Evolutionary conservation across 1,140 invertebrate genomes (phyloP).

Genomic region (Diprion similis): DNA sequence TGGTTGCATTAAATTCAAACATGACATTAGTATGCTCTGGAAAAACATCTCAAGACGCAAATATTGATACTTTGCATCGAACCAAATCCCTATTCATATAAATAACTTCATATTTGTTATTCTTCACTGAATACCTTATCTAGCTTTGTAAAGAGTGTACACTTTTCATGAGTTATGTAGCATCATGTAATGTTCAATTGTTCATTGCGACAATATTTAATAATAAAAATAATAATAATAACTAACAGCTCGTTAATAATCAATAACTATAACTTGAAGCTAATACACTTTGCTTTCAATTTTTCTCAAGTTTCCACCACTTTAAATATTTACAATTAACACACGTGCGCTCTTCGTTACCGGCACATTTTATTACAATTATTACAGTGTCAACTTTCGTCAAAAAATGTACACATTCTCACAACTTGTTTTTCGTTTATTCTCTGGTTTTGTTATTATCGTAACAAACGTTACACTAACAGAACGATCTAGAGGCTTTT

Average conservation of each 20-base stretch:
- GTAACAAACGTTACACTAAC: slow-evolving; percentile 19
- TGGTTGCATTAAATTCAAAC: slow-evolving; percentile 22
- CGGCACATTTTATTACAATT: slow-evolving; percentile 23
- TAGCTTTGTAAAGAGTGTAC: slow-evolving; percentile 29
- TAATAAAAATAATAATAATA: slow-evolving; percentile 31
- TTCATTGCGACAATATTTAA: background rate
- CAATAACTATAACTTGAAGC: slow-evolving; percentile 31
- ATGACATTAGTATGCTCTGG: slow-evolving; percentile 31
- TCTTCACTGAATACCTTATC: background rate
- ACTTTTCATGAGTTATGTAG: slow-evolving; percentile 18
- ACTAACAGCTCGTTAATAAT: slow-evolving; percentile 13
- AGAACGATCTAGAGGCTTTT: slow-evolving; percentile 4
- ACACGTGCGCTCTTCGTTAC: slow-evolving; percentile 19
- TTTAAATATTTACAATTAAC: slow-evolving; percentile 30
- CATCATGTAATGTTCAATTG: background rate
- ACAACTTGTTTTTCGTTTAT: slow-evolving; percentile 17
- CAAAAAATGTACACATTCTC: slow-evolving; percentile 8
- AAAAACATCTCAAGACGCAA: slow-evolving; percentile 37
- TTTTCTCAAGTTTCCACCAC: slow-evolving; percentile 18
- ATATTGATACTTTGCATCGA: slow-evolving; percentile 41
- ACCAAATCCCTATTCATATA: slow-evolving; percentile 39
- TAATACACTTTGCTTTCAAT: slow-evolving; percentile 27
- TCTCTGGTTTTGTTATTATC: slow-evolving; percentile 24
- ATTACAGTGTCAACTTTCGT: slow-evolving; percentile 16
- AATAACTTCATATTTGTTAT: slow-evolving; percentile 24